phyloP scores from a whole-genome alignment of 2,113 vertebrate species.

The Engraulis encrasicolus region DNA sequence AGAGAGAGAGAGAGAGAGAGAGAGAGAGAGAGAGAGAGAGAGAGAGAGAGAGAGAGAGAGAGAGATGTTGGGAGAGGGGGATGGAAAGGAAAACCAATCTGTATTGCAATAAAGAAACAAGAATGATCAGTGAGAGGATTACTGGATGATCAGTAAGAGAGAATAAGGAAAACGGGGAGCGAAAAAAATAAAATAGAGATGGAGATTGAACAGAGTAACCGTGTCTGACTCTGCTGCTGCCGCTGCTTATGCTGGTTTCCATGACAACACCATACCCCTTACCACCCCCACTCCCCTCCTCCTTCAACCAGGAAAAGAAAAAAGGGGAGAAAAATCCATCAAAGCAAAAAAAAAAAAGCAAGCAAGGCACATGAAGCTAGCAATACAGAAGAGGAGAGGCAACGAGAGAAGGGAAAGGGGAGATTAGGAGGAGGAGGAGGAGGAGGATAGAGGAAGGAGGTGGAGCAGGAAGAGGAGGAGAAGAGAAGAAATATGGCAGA shows the following conservation, averaged over 20 bases:
- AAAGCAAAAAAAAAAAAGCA: neutral
- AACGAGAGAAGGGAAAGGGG: neutral
- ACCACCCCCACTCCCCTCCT: neutral
- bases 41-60: neutral
- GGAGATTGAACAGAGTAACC: neutral
- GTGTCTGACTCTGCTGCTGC: neutral
- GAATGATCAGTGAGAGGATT: no score
- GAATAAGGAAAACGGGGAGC: neutral
- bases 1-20: constrained; percentile 52
- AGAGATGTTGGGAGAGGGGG: neutral
- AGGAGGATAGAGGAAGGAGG: neutral
- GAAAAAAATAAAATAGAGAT: neutral
- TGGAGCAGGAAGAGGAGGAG: neutral
- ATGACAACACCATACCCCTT: neutral
- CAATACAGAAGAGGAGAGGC: neutral
- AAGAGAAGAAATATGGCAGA: neutral
- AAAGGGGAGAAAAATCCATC: neutral
- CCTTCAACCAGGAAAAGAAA: neutral
- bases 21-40: no score
- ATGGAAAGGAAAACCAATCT: neutral
- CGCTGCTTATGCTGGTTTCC: neutral
- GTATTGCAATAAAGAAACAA: neutral
- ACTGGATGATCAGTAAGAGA: neutral
- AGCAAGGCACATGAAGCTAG: neutral
- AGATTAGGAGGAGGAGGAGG: neutral